Evolutionary conservation across 2,888 invertebrate genomes (phyloP), one percentile per base, ranked within the genome.

Genomic region (Amblyteles armatorius): DNA sequence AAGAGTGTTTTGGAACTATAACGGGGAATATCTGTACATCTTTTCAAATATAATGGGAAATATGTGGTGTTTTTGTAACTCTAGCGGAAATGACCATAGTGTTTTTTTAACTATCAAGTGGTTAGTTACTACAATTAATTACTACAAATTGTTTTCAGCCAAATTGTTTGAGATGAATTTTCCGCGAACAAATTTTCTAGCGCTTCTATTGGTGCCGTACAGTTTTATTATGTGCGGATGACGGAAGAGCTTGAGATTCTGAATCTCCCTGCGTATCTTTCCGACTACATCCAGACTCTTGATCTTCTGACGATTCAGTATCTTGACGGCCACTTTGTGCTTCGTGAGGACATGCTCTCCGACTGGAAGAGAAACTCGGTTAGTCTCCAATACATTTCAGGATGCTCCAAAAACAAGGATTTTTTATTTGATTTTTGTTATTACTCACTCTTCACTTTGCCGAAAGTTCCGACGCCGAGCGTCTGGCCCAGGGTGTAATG

Each of bases 221-320:
- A 99, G 94, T 95, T 99, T 99, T 87, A 99, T 99, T 90, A 99
- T 99, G 94, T 99, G 99, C 4, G 99, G 99, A 95, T 99, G 99
- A 88, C 99, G 96, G 93, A 99, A 99, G n/a, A 99, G 95, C 93
- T 99, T 99, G 50, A 99, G 96, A 95, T 99, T 99, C 94, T 99
- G 99, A 91, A 99, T 99, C 94, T 99, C 99, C 78, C 99, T 95
- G 83, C 99, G 96, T 90, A 99, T 99, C 95, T 99, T 99, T 2
- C 99, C 99, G 36, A 99, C 99, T 4, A 99, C 99, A 96, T 99
- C 99, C 16, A 99, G 95, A 90, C 98, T 99, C 94, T 99, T 99
- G 86, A 99, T 99, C 94, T 99, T 99, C 93, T 99, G 98, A 57
- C 99, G 96, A 94, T 99, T 99, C 65, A 99, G 95, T 88, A 99